Evolutionary conservation across 2,888 invertebrate genomes (phyloP), one percentile per base, ranked within the genome.

Genomic region (Meliscaeva auricollis): DNA sequence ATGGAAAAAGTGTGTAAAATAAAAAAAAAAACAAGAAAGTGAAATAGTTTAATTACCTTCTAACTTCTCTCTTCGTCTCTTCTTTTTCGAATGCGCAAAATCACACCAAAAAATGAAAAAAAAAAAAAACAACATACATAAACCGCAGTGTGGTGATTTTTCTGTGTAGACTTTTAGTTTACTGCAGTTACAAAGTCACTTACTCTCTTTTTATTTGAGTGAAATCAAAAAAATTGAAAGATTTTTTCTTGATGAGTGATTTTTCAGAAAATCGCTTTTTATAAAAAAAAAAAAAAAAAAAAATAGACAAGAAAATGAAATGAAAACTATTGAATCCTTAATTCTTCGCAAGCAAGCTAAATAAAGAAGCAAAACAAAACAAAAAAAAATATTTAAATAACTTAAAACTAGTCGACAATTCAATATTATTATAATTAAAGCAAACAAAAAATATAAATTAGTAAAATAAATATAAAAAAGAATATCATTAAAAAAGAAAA

Each of bases 391-490:
- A 74, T 58, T 69, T 48, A 83, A 87, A 85, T 87, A 87, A 85
- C 87, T 80, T 81, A 87, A 75, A 81, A 78, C 84, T 87, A 87
- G 87, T 87, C 87, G 87, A 82, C 58, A 82, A 70, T 82, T 82
- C 79, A 87, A 78, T 87, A 82, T 87, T 87, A 87, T 82, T 70
- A 87, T 48, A 74, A 69, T 64, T 83, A 74, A 73, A 46, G 62
- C 26, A 60, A 66, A 68, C 9, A 85, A 76, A 54, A 69, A 17
- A 77, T 46, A 79, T 66, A 48, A 87, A 82, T 85, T 87, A 87
- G 87, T 82, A 74, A 88, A 87, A 87, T 88, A 88, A 88, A 87
- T 88, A 80, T 83, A 83, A 77, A 81, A 32, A 75, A 75, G 60
- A 60, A 83, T 79, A 82, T 87, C 87, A 78, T 85, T 82, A 52